Evolutionary conservation across 2,888 invertebrate genomes (phyloP), one percentile per base, ranked within the genome.

Genomic region (Gasteruption jaculator): DNA sequence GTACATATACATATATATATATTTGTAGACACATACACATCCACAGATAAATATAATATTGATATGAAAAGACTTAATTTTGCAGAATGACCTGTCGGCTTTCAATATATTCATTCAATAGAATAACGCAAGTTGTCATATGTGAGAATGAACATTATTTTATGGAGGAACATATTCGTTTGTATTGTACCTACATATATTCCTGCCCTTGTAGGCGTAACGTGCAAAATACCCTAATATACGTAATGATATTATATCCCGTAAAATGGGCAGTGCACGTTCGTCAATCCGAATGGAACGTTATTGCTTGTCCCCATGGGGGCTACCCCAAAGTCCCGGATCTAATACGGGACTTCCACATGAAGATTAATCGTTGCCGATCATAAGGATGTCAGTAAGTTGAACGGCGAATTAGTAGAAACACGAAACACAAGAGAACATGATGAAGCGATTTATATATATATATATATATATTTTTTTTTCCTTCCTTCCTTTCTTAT

Each of bases 351-450:
- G 45, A 46, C 44, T 48, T 47, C 43, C 46, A 40, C 41, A 61
- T 59, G 60, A 63, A 63, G 63, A 63, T 63, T 63, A 63, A 63
- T 63, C 58, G 61, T 54, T 48, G 48, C 38, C 45, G 52, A 53
- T 53, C 57, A 57, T 56, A 58, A 57, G 56, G 56, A 22, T 18
- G 14, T 33, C 11, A 21, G 2, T 6, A 16, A 33, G 24, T 33
- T 33, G 33, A 33, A 15, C 33, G 22, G 20, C 33, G 8, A 21
- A 20, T 33, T 6, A 15, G 8, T 21, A 21, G 33, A 33, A n/a
- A 21, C 8, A 15, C 21, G 24, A 33, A 33, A 33, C 24, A 33
- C 21, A 24, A 33, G 12, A 14, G 14, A 18, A 31, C 11, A 18
- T 11, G 21, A n/a, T 33, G 15, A 6, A 11, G 33, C 15, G 21